phyloP scores from a whole-genome alignment of 2,888 invertebrate genomes.

The Junonia oenone region DNA sequence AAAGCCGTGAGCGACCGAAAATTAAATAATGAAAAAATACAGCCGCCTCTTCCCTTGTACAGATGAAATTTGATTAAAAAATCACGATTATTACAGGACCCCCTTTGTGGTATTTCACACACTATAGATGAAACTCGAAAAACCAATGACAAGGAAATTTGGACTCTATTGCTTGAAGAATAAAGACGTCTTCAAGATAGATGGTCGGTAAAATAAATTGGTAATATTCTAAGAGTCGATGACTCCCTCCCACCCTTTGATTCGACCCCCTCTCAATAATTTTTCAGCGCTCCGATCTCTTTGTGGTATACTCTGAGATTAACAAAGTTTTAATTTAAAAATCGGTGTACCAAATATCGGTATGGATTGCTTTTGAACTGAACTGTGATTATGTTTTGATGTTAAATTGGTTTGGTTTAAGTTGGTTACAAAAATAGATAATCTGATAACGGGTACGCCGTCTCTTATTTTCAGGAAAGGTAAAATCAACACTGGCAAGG shows the following conservation, averaged over 20 bases:
- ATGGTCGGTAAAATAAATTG: constrained; percentile 37
- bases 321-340: constrained; percentile 79
- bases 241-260: constrained; percentile 50
- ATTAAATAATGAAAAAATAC: constrained; percentile 80
- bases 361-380: constrained; percentile 34
- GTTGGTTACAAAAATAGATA: neutral
- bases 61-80: constrained; percentile 81
- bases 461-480: too few species aligned
- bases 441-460: neutral
- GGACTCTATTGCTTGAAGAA: constrained; percentile 31
- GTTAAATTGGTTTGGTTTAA: neutral
- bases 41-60: constrained; percentile 75
- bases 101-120: constrained; percentile 58
- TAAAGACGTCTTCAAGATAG: neutral
- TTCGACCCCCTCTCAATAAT: constrained; percentile 76
- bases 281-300: constrained; percentile 78
- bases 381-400: neutral
- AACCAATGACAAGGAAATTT: constrained; percentile 26
- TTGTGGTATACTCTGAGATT: constrained; percentile 75
- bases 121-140: constrained; percentile 31
- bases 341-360: constrained; percentile 58
- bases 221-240: constrained; percentile 67
- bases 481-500: too few species aligned
- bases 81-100: constrained; percentile 78
- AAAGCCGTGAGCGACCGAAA: constrained; percentile 69